Evolutionary conservation across 2,888 invertebrate genomes (phyloP).

Genomic region (Sepiola atlantica): DNA sequence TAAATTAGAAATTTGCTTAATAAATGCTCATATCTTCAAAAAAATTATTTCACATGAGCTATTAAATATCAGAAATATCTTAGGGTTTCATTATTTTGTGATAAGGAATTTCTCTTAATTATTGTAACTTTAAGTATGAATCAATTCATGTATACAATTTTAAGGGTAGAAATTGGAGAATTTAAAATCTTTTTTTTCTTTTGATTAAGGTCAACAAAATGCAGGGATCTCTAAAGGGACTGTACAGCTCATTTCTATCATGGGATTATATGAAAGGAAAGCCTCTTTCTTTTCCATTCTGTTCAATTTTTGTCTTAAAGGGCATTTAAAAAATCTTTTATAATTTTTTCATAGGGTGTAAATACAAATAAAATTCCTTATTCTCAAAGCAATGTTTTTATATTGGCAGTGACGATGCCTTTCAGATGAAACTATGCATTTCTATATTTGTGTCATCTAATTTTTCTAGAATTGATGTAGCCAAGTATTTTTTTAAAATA

Average conservation of each 20-base stretch:
- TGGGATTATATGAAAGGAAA: not conserved
- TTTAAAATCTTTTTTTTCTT: not conserved
- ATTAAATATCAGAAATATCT: not conserved
- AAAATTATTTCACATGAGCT: not conserved
- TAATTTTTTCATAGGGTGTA: no score
- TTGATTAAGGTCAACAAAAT: not conserved
- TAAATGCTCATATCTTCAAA: not conserved
- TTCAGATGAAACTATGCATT: not conserved
- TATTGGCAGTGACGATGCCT: not conserved
- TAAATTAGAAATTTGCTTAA: no score
- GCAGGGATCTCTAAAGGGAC: not conserved
- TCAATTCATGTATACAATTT: not conserved
- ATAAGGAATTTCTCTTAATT: not conserved
- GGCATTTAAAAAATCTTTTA: no score
- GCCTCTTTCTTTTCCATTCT: not conserved
- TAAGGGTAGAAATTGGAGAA: not conserved
- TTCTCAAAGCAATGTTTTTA: not conserved
- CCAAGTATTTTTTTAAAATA: not conserved
- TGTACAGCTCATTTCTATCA: not conserved
- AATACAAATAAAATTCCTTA: not conserved
- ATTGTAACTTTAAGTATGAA: not conserved
- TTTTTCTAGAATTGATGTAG: not conserved
- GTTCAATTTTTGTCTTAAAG: not conserved
- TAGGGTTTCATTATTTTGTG: not conserved
- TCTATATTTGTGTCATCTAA: not conserved